Evolutionary conservation across 2,113 vertebrate species (phyloP).

Genomic region (Eudyptes chrysolophus): DNA sequence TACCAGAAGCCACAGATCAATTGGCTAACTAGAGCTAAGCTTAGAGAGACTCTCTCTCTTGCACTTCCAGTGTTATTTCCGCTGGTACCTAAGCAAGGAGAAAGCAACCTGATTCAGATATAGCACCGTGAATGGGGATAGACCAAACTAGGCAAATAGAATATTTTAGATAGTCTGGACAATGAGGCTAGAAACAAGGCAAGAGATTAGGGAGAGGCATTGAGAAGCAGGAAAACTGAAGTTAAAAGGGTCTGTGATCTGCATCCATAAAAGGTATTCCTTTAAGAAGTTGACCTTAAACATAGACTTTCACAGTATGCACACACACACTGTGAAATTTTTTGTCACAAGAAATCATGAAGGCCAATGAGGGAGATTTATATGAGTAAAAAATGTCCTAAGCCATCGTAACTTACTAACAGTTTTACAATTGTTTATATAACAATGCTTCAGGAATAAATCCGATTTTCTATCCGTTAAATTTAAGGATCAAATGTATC

Average conservation of each 20-base stretch:
- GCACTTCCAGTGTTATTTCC: background rate
- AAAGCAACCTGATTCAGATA: background rate
- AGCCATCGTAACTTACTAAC: background rate
- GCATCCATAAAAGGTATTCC: background rate
- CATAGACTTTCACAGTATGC: background rate
- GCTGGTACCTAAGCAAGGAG: background rate
- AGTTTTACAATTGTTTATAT: background rate
- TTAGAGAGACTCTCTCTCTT: background rate
- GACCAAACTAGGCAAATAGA: background rate
- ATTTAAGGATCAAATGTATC: background rate
- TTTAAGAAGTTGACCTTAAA: background rate
- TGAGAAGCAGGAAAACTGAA: background rate
- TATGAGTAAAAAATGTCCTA: background rate
- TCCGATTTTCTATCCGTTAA: background rate
- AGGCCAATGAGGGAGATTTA: background rate
- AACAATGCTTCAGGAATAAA: background rate
- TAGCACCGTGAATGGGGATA: background rate
- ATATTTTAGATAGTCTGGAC: background rate
- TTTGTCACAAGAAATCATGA: background rate
- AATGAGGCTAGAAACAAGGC: background rate
- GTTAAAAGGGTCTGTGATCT: background rate
- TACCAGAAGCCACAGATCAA: background rate
- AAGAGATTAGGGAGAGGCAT: background rate
- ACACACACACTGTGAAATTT: background rate
- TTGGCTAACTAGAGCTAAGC: background rate